Evolutionary conservation across 2,888 invertebrate genomes (phyloP).

Genomic region (Sarcophaga subvicina): DNA sequence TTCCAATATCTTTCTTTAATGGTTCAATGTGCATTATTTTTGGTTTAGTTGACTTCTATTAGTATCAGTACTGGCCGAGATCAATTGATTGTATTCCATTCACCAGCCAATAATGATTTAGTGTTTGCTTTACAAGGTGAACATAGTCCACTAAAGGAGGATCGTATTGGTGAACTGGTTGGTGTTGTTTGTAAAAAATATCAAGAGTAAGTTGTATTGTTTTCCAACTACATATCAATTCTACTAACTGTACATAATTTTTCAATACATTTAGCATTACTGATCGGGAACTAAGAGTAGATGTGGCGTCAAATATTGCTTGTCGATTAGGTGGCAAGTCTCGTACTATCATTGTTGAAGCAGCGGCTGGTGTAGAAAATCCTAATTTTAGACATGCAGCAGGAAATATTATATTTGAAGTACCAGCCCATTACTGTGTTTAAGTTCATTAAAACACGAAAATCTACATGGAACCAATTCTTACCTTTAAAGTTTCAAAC

Average conservation of each 20-base stretch:
- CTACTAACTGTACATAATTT: conserved; percentile 1
- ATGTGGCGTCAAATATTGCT: conserved; percentile 88
- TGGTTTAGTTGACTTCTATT: conserved; percentile 88
- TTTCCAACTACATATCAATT: not conserved
- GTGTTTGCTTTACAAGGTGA: conserved; percentile 88
- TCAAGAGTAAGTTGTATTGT: conserved; percentile 85
- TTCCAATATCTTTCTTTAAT: not conserved
- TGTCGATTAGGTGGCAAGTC: conserved; percentile 94
- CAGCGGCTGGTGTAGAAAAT: conserved; percentile 78
- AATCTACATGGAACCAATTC: not conserved
- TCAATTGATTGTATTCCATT: conserved; percentile 93
- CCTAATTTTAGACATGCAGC: conserved; percentile 79
- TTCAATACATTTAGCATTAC: conserved; percentile 84
- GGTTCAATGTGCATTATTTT: not conserved
- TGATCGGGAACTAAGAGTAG: conserved; percentile 87
- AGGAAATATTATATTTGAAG: conserved; percentile 80
- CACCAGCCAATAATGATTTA: conserved; percentile 94
- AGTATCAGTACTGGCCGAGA: conserved; percentile 93
- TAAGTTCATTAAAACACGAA: conserved; percentile 56
- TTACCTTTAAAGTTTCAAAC: not conserved
- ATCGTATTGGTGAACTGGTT: conserved; percentile 93
- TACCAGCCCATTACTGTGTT: conserved; percentile 80
- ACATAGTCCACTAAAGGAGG: conserved; percentile 83
- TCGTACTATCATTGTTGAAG: conserved; percentile 80
- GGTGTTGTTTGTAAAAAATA: conserved; percentile 91